These are phyloP conservation scores for Melanogrammus aeglefinus DNA, from an alignment of 2,797 vertebrate species.

Conservation along the genomic window DNA sequence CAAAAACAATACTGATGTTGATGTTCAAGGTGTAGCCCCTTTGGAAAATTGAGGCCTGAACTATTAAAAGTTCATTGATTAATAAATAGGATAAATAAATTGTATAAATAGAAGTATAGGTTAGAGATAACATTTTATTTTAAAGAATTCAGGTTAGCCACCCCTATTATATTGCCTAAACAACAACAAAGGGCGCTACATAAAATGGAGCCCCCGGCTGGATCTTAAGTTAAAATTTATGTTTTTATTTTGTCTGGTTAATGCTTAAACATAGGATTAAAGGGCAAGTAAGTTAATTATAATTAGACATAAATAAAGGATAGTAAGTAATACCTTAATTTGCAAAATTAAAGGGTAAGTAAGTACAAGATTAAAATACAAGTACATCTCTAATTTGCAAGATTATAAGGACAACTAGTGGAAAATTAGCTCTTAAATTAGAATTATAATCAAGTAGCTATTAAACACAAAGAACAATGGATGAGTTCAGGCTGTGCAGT, in stretches of 20 bases:
- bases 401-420: conserved; percentile 1
- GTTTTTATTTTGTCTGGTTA: not conserved
- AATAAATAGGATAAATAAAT: too few species aligned
- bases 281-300: not conserved
- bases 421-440: not conserved
- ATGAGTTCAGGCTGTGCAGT: not conserved
- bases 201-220: too few species aligned
- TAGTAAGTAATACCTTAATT: too few species aligned
- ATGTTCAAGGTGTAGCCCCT: conserved; percentile 82
- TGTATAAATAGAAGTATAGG: too few species aligned
- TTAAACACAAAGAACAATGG: not conserved
- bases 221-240: too few species aligned
- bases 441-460: not conserved
- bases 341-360: not conserved
- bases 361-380: not conserved
- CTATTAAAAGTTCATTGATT: too few species aligned
- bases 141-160: too few species aligned
- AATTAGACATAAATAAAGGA: too few species aligned
- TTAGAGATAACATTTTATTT: too few species aligned
- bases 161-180: too few species aligned
- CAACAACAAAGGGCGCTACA: too few species aligned
- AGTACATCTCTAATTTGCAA: not conserved
- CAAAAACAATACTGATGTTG: conserved; percentile 44
- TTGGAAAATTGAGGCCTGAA: too few species aligned
- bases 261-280: not conserved